Evolutionary conservation across 23 tunicate genomes (phyloP).

Genomic region (Ascidia mentula): DNA sequence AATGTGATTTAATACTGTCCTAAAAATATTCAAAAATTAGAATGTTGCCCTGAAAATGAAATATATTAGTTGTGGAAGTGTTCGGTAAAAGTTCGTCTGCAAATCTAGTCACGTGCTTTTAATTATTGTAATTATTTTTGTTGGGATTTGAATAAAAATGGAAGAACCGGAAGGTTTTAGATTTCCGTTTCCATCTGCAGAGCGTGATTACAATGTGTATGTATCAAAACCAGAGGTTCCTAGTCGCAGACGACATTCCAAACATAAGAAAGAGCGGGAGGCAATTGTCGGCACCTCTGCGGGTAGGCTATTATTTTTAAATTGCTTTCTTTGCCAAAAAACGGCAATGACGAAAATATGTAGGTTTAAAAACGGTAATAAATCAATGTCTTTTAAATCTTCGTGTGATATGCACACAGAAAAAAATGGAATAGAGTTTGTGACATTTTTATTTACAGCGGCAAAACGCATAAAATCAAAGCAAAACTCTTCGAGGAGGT

Average conservation of each 20-base stretch:
- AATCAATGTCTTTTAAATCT: background rate
- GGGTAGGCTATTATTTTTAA: background rate
- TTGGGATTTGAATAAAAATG: background rate
- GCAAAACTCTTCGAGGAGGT: background rate
- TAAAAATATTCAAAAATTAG: no score
- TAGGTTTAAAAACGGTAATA: background rate
- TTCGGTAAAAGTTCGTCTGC: no score
- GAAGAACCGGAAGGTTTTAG: background rate
- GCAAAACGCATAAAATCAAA: background rate
- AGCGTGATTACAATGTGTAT: background rate
- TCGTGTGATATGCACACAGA: background rate
- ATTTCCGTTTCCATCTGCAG: background rate
- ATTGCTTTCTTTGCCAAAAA: background rate
- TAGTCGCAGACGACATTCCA: background rate
- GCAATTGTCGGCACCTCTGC: background rate
- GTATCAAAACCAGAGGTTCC: background rate
- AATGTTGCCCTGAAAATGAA: no score
- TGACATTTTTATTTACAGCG: background rate
- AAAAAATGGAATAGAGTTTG: no score
- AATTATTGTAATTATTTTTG: no score
- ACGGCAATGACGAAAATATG: background rate
- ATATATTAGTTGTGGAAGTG: no score
- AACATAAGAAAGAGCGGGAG: background rate
- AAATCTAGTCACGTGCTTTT: no score
- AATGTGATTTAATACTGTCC: no score